These are phyloP conservation scores for Calliscelio sp. DNA, from an alignment of 2,888 invertebrate species.

Conservation along the genomic window DNA sequence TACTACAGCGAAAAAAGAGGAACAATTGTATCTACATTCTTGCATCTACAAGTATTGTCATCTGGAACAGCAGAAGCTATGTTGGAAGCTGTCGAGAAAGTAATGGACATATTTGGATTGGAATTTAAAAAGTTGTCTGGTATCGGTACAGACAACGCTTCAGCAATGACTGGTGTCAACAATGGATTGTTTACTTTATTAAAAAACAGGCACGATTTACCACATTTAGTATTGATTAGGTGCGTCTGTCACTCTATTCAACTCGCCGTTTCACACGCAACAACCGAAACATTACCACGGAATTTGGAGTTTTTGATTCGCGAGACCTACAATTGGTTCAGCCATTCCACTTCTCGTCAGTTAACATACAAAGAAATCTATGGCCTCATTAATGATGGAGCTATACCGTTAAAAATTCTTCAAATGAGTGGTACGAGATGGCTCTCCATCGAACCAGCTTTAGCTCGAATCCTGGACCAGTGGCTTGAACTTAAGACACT, in stretches of 20 bases:
- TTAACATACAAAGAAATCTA: constrained; percentile 77
- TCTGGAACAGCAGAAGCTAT: constrained; percentile 11
- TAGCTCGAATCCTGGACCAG: constrained; percentile 77
- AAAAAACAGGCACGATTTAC: constrained; percentile 46
- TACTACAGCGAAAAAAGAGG: constrained; percentile 1
- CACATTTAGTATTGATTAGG: constrained; percentile 74
- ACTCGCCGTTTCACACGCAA: constrained; percentile 79
- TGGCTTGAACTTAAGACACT: constrained; percentile 78
- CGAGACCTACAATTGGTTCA: constrained; percentile 81
- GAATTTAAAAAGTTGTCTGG: constrained; percentile 9
- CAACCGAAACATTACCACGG: constrained; percentile 77
- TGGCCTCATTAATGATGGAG: constrained; percentile 77
- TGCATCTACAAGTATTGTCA: neutral
- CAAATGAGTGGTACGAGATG: constrained; percentile 75
- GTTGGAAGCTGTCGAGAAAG: neutral
- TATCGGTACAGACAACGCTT: constrained; percentile 80
- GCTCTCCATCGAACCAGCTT: constrained; percentile 79
- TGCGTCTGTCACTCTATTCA: constrained; percentile 76
- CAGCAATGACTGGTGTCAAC: constrained; percentile 79
- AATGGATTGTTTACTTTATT: constrained; percentile 74
- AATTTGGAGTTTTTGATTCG: constrained; percentile 79
- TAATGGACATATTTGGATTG: neutral
- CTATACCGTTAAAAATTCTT: constrained; percentile 78
- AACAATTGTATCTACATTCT: too few relatives aligned
- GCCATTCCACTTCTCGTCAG: constrained; percentile 67